Conservation (phyloP, 2,888 invertebrate species). For the Aspidapion aeneum region DNA sequence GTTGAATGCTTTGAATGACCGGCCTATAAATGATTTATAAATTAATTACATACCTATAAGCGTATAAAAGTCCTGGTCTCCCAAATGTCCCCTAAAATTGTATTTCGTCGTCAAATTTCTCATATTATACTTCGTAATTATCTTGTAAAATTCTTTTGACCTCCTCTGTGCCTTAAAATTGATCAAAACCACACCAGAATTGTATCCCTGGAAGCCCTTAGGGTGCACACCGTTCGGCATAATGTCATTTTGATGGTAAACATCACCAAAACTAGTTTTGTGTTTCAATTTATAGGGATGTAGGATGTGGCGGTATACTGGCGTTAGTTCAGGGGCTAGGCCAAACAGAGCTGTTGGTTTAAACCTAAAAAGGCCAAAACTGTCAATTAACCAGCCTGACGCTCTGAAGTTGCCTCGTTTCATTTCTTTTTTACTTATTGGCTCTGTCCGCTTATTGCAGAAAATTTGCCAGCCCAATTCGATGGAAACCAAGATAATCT, state of each 20-base stretch:
- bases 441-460: too few relatives aligned
- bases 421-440: too few relatives aligned
- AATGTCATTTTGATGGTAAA: constrained; percentile 43
- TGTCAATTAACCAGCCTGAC: too few relatives aligned
- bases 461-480: too few relatives aligned
- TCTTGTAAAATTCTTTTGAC: constrained; percentile 57
- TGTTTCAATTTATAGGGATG: constrained; percentile 62
- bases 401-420: too few relatives aligned
- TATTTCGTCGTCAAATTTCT: constrained; percentile 57
- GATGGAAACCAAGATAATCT: too few relatives aligned
- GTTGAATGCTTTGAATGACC: too few relatives aligned
- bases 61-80: constrained; percentile 81
- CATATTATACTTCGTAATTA: constrained; percentile 54
- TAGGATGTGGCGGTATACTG: constrained; percentile 74
- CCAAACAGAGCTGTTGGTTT: constrained; percentile 63
- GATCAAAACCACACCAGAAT: constrained; percentile 75
- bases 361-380: constrained; percentile 55
- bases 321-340: constrained; percentile 68
- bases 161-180: constrained; percentile 63
- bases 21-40: too few relatives aligned
- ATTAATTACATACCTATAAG: constrained; percentile 45
- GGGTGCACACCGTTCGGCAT: constrained; percentile 34
- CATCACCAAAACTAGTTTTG: constrained; percentile 54
- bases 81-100: constrained; percentile 67
- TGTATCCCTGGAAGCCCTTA: constrained; percentile 69